Evolutionary conservation across 2,113 vertebrate species (phyloP), one percentile per base, ranked within the genome.

Genomic region (Clarias batrachus): DNA sequence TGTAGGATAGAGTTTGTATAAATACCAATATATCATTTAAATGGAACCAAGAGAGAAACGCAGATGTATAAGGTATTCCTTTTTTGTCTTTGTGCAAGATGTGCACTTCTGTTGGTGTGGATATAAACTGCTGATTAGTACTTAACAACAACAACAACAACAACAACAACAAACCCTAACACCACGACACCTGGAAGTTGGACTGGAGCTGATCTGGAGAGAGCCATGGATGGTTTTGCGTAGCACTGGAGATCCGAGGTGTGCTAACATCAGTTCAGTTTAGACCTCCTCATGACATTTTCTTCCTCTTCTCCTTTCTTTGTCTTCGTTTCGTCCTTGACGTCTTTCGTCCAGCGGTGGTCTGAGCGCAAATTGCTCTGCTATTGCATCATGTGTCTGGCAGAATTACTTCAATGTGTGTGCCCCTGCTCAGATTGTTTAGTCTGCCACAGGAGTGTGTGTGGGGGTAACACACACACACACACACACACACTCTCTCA

Each of bases 341-440:
- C 8, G n/a, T 60, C 27, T 52, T 17, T 60, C 19, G 78, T 59
- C 54, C 76, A 65, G 83, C 52, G 78, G 86, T 84, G 70, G 70
- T 89, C 90, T 80, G 89, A 66, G 74, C 33, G 84, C 90, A 87
- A 92, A 94, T 94, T 93, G 90, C 92, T 94, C 56, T 83, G 84
- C 90, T 92, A 93, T 95, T 94, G 92, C 94, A 94, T 95, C 95
- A 94, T 94, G 89, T 89, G 90, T 94, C 92, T 92, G 83, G 89
- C 91, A 92, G 90, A 93, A 94, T 94, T 88, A 92, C 87, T 94
- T 95, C 93, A 92, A 91, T 93, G 92, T 94, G 94, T 93, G 87
- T 90, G 85, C 86, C 82, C 88, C 88, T 89, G 82, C 89, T 92
- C 90, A 90, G 91, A 92, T 92, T 94, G 92, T 94, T 94, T 94